Evolutionary conservation across 53 echinoderm and acorn worm genomes (phyloP).

Genomic region (Echinometra lucunter): DNA sequence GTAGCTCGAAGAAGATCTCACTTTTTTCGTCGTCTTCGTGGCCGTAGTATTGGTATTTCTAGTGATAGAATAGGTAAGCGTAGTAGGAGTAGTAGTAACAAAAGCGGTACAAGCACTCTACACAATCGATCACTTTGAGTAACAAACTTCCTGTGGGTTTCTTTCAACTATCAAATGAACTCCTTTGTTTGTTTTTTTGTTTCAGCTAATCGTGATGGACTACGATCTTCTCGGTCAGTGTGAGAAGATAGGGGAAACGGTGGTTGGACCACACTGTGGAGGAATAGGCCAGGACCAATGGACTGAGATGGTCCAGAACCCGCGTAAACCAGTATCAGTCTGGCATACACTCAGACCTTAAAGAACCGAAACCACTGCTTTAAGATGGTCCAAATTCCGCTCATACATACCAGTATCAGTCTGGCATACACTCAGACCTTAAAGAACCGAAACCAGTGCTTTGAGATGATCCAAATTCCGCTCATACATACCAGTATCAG

Average conservation of each 20-base stretch:
- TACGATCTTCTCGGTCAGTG: conserved; percentile 93
- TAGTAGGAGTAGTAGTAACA: too few species aligned
- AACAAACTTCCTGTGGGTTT: too few species aligned
- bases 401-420: not conserved
- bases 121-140: too few species aligned
- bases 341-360: conserved; percentile 89
- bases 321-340: conserved; percentile 85
- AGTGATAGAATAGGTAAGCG: too few species aligned
- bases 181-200: too few species aligned
- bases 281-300: conserved; percentile 90
- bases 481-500: not conserved
- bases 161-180: too few species aligned
- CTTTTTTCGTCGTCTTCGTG: too few species aligned
- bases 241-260: conserved; percentile 85
- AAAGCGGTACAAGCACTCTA: too few species aligned
- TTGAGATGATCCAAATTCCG: not conserved
- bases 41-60: too few species aligned
- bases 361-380: not conserved
- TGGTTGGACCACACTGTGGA: conserved; percentile 76
- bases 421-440: not conserved
- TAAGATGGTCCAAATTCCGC: not conserved
- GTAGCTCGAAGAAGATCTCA: too few species aligned
- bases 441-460: not conserved
- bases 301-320: conserved; percentile 90
- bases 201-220: conserved; percentile 89